Base-by-base conservation (phyloP, 2,888 invertebrate genomes). In the Tachina lurida region DNA sequence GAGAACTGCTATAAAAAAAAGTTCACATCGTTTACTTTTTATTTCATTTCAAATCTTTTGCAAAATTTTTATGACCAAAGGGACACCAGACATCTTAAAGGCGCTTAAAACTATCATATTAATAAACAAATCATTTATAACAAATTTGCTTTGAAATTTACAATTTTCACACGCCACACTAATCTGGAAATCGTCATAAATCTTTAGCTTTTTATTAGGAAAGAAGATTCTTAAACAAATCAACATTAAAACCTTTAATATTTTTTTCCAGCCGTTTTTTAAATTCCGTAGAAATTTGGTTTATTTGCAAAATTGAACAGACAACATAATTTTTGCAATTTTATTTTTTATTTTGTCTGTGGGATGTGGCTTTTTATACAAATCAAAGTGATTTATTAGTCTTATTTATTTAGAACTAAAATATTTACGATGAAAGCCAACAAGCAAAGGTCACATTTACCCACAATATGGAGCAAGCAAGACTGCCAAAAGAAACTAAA, bases 301-400 rank as follows among this genome's bases (percentile, higher is more conserved):
- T 41, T 17, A n/a, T 67, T 62, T 8, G 68, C n/a, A n/a, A n/a
- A 68, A 10, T 31, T 31, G 19, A 12, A 5, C 54, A 43, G 47
- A 73, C 67, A 76, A 67, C 54, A 80, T 49, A 17, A 49, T 84
- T 62, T 76, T 82, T 68, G 31, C 76, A 47, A 43, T 60, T 13
- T 52, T 43, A 1, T 0, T n/a, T 71, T 54, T 41, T 67, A 49
- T 71, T 60, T 45, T 13, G 41, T 7, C 54, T 58, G 45, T 76
- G 10, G 52, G 45, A 19, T 52, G 68, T 19, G 17, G n/a, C 41
- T 52, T 54, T 81, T 76, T 74, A 31, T 31, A 52, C 79, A 86
- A 84, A 84, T 83, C 84, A 84, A 87, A 87, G 76, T 88, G 87
- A 88, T 88, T 88, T 88, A 88, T 88, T 79, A 71, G 75, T 70